These are phyloP conservation scores for Caenorhabditis sp. DNA, from an alignment of 2,888 invertebrate genomes.

Conservation along the genomic window DNA sequence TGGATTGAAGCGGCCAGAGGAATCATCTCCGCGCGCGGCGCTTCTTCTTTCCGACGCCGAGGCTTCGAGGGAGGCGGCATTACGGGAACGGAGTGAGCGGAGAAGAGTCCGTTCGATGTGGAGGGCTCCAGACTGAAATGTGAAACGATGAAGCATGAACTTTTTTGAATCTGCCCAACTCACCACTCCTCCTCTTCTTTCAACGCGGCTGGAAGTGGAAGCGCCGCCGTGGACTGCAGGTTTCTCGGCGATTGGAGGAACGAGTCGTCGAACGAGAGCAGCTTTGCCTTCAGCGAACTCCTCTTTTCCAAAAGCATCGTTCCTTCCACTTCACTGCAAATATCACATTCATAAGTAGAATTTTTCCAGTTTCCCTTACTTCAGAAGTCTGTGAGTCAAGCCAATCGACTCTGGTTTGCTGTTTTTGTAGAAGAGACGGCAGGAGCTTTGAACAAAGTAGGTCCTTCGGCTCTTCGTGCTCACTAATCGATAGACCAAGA, in stretches of 20 bases:
- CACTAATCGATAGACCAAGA: slow-evolving; percentile 97
- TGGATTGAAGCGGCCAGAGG: neutral
- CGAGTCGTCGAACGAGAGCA: slow-evolving; percentile 78
- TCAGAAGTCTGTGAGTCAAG: slow-evolving; percentile 96
- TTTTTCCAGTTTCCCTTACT: slow-evolving; percentile 83
- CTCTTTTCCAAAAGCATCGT: slow-evolving; percentile 95
- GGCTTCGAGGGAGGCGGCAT: slow-evolving; percentile 1
- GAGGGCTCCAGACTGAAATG: slow-evolving; percentile 25
- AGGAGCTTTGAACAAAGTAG: slow-evolving; percentile 98
- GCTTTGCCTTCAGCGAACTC: slow-evolving; percentile 82
- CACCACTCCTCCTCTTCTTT: slow-evolving; percentile 48
- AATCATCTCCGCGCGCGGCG: neutral
- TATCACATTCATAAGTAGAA: no score
- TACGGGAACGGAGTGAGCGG: slow-evolving; percentile 13
- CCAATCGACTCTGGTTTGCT: slow-evolving; percentile 99
- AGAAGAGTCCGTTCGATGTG: slow-evolving; percentile 16
- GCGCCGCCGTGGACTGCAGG: slow-evolving; percentile 66
- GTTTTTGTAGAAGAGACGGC: slow-evolving; percentile 97
- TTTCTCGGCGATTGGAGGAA: slow-evolving; percentile 77
- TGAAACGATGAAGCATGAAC: neutral
- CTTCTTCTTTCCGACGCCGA: slow-evolving; percentile 10
- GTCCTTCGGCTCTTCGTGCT: slow-evolving; percentile 84
- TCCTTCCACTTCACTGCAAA: slow-evolving; percentile 95
- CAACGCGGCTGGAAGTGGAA: slow-evolving; percentile 50
- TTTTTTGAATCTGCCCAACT: neutral